phyloP scores from a whole-genome alignment of 2,888 invertebrate genomes.

The Limnephilus auricula region DNA sequence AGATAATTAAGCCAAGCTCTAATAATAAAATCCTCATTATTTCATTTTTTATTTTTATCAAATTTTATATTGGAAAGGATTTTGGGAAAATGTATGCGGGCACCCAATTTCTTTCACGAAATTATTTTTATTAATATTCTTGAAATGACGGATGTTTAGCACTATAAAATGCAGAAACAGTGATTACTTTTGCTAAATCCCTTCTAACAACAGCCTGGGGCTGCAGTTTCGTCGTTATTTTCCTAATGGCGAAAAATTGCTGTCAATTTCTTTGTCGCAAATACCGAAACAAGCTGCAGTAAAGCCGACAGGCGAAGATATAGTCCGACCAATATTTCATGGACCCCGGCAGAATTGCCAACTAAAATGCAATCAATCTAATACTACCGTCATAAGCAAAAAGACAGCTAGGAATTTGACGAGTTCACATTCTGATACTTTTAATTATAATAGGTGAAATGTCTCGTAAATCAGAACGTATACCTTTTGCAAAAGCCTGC shows the following conservation, averaged over 20 bases:
- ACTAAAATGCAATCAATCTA: background rate
- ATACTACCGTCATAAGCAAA: background rate
- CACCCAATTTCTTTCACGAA: too few species aligned
- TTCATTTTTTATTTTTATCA: too few species aligned
- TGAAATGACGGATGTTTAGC: background rate
- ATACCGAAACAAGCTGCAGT: conserved; percentile 35
- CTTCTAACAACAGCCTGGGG: background rate
- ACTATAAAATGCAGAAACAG: background rate
- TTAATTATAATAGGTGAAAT: too few species aligned
- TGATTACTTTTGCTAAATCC: background rate
- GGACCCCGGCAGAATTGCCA: background rate
- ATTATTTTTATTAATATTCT: too few species aligned
- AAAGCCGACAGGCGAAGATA: conserved; percentile 32
- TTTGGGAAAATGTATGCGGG: too few species aligned
- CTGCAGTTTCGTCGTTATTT: conserved; percentile 12
- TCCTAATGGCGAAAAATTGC: conserved; percentile 46
- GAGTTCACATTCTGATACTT: too few species aligned
- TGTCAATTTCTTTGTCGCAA: conserved; percentile 36
- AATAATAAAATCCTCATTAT: too few species aligned
- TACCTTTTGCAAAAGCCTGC: too few species aligned
- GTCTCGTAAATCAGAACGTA: too few species aligned
- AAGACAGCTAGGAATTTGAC: too few species aligned
- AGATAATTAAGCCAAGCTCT: too few species aligned
- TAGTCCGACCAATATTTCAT: background rate
- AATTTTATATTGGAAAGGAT: too few species aligned